These are phyloP conservation scores for Rhyacichthys aspro DNA, from an alignment of 2,797 vertebrate species.

Conservation along the genomic window DNA sequence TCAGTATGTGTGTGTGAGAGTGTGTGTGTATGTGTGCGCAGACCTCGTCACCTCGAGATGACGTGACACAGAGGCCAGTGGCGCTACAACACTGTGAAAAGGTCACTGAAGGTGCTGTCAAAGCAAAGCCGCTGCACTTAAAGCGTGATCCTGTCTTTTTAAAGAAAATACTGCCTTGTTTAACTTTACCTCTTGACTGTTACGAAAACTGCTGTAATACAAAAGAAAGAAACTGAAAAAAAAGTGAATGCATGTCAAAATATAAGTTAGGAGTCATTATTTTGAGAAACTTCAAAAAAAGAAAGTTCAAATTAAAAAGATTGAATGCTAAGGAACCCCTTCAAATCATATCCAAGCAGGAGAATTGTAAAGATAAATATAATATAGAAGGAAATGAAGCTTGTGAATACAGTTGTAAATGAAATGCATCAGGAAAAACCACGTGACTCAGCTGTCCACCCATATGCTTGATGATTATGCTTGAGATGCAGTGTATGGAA, in stretches of 20 bases:
- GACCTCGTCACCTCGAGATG: slow-evolving; percentile 1
- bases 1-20: slow-evolving; percentile 1
- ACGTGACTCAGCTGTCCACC: slow-evolving; percentile 17
- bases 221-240: slow-evolving; percentile 1
- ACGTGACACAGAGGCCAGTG: slow-evolving; percentile 21
- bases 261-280: too few relatives aligned
- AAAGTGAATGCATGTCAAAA: background rate
- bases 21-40: background rate
- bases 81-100: slow-evolving; percentile 20
- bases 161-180: slow-evolving; percentile 15
- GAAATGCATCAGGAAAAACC: slow-evolving; percentile 6
- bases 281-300: background rate
- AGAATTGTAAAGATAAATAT: too few relatives aligned
- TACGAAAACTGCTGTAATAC: background rate
- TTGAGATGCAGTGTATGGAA: slow-evolving; percentile 24
- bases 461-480: slow-evolving; percentile 24
- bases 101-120: slow-evolving; percentile 15
- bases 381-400: too few relatives aligned
- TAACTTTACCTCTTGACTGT: slow-evolving; percentile 23
- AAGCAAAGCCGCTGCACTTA: slow-evolving; percentile 5
- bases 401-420: too few relatives aligned
- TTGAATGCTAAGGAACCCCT: too few relatives aligned
- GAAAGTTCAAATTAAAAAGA: too few relatives aligned
- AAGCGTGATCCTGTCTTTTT: slow-evolving; percentile 20
- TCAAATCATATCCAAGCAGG: too few relatives aligned